Evolutionary conservation across 2,888 invertebrate species (phyloP).

Genomic region (Ophion costatus): DNA sequence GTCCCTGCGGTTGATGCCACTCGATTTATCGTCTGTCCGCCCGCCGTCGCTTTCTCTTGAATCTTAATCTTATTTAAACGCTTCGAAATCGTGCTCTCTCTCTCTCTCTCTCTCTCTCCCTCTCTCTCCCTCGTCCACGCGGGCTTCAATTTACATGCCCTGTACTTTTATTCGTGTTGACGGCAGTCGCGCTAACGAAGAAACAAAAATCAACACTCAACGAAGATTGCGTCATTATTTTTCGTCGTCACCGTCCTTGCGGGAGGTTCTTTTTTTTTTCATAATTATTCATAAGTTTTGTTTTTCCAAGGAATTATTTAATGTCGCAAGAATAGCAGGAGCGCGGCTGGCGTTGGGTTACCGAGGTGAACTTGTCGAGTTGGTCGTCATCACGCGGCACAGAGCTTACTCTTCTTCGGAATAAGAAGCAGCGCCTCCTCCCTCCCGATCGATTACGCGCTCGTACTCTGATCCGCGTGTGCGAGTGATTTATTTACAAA

Average conservation of each 20-base stretch:
- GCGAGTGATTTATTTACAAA: conserved; percentile 75
- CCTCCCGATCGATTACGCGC: conserved; percentile 31
- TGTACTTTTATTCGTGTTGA: too few species aligned
- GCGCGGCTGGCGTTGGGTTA: too few species aligned
- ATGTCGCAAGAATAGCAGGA: too few species aligned
- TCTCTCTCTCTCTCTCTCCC: too few species aligned
- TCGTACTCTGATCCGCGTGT: conserved; percentile 42
- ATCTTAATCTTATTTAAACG: conserved; percentile 26
- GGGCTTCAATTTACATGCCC: too few species aligned
- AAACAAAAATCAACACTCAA: conserved; percentile 4
- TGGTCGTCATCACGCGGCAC: conserved; percentile 24
- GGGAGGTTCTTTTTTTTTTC: not conserved
- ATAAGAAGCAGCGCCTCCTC: not conserved
- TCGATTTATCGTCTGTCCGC: too few species aligned
- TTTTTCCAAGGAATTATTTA: not conserved
- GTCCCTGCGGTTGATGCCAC: conserved; percentile 47
- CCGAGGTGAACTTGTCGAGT: conserved; percentile 44
- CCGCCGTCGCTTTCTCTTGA: conserved; percentile 41
- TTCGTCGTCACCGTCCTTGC: conserved; percentile 8
- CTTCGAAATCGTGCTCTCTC: not conserved
- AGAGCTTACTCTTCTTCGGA: conserved; percentile 40
- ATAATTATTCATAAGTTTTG: conserved; percentile 53
- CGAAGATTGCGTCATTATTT: conserved; percentile 11
- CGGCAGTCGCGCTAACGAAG: too few species aligned
- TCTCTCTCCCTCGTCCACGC: too few species aligned